A percentile compares a stretch with the other conserved stretches of the same genome.
Evolutionary conservation across 2,797 vertebrate genomes (phyloP).

Genomic region (Pangasius macronema): DNA sequence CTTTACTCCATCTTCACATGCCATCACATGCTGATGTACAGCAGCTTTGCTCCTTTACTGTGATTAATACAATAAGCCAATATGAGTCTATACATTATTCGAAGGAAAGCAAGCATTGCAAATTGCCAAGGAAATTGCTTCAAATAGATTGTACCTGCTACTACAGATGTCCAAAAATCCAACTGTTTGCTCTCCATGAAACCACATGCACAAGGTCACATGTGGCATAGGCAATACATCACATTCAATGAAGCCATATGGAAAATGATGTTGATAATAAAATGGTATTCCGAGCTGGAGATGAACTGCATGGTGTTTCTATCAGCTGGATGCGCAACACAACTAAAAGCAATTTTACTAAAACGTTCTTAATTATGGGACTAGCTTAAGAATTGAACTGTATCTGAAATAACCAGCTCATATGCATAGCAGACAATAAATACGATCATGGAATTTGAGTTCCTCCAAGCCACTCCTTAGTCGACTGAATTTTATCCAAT

Average conservation of each 20-base stretch:
- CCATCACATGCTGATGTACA: neutral
- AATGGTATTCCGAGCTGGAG: too few relatives aligned
- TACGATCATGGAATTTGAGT: neutral
- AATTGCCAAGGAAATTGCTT: neutral
- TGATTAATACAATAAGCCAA: neutral
- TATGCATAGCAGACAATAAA: neutral
- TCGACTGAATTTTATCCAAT: neutral
- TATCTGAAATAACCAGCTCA: neutral
- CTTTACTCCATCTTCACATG: neutral
- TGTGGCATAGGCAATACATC: neutral
- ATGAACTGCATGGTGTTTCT: too few relatives aligned
- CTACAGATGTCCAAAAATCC: neutral
- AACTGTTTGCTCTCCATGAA: neutral
- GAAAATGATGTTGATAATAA: too few relatives aligned
- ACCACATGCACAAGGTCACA: neutral
- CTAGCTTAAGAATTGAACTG: neutral
- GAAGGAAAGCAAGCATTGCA: neutral
- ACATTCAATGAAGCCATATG: neutral
- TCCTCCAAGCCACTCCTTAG: neutral
- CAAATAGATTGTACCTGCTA: neutral
- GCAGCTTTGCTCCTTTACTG: neutral
- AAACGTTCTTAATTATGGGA: neutral
- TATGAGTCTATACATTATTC: neutral
- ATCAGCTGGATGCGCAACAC: too few relatives aligned
- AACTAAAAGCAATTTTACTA: too few relatives aligned